Conservation (phyloP, 2,888 invertebrate species). For the Cyclophora albipunctata region DNA sequence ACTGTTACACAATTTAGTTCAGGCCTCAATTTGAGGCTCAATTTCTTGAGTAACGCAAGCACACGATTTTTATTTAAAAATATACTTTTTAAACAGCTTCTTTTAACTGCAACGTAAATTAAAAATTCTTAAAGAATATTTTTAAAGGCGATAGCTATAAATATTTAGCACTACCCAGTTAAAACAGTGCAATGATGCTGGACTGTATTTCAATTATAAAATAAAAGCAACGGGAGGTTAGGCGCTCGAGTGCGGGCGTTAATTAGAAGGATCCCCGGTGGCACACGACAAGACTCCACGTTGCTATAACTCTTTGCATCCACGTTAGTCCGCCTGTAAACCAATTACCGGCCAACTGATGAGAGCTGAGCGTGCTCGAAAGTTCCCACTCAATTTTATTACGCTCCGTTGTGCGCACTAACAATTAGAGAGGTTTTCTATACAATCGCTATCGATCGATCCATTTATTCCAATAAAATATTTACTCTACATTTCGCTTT, state of each 20-base stretch:
- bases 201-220: constrained; percentile 49
- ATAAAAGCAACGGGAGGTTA: constrained; percentile 14
- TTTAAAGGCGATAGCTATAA: too few species aligned
- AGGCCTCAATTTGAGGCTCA: too few species aligned
- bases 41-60: too few species aligned
- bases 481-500: constrained; percentile 4
- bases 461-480: constrained; percentile 34
- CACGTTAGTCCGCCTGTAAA: constrained; percentile 45
- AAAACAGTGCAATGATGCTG: not conserved
- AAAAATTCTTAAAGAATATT: too few species aligned
- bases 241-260: constrained; percentile 26
- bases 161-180: too few species aligned
- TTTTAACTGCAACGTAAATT: too few species aligned
- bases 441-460: constrained; percentile 33
- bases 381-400: constrained; percentile 57
- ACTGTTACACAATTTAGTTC: too few species aligned
- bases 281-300: constrained; percentile 27
- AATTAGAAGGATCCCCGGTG: constrained; percentile 58
- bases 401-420: constrained; percentile 49
- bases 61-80: too few species aligned
- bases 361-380: constrained; percentile 53
- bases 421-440: constrained; percentile 48
- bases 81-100: too few species aligned
- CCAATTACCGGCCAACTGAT: constrained; percentile 65
- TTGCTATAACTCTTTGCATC: constrained; percentile 23